A percentile compares a stretch with the other conserved stretches of the same genome.
Evolutionary conservation across 2,888 invertebrate species (phyloP).

Genomic region (Ormyrus thymus): DNA sequence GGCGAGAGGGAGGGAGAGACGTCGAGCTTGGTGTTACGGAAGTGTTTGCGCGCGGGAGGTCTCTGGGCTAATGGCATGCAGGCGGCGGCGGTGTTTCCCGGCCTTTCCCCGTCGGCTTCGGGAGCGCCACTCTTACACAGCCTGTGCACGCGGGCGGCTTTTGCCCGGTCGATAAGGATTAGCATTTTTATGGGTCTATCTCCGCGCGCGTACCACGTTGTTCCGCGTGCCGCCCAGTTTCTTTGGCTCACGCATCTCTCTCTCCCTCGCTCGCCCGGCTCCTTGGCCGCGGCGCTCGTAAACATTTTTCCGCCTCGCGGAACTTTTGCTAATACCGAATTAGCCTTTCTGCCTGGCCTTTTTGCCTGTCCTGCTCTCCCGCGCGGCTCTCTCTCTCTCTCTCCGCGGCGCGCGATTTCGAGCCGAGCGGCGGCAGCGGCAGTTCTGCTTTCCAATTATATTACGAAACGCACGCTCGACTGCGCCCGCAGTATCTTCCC

Average conservation of each 20-base stretch:
- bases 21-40: too few relatives aligned
- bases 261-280: conserved; percentile 60
- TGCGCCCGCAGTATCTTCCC: conserved; percentile 49
- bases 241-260: conserved; percentile 16
- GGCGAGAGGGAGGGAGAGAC: not conserved
- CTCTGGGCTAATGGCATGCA: conserved; percentile 75
- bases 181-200: conserved; percentile 76
- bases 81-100: conserved; percentile 63
- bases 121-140: not conserved
- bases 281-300: conserved; percentile 55
- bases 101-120: conserved; percentile 23
- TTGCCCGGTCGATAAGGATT: conserved; percentile 73
- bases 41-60: conserved; percentile 63
- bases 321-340: conserved; percentile 39
- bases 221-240: conserved; percentile 25
- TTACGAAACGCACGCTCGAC: conserved; percentile 50
- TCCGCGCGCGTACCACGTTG: conserved; percentile 70
- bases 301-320: conserved; percentile 53
- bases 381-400: conserved; percentile 22
- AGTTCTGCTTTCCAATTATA: conserved; percentile 41
- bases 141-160: conserved; percentile 57
- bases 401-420: conserved; percentile 18
- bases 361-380: not conserved
- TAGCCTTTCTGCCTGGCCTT: conserved; percentile 1
- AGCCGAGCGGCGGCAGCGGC: conserved; percentile 6